Percentiles rank a stretch among this genome's conserved stretches.
These are phyloP conservation scores for Alligator sinensis DNA, from an alignment of 2,113 vertebrate species.

Conservation along the genomic window DNA sequence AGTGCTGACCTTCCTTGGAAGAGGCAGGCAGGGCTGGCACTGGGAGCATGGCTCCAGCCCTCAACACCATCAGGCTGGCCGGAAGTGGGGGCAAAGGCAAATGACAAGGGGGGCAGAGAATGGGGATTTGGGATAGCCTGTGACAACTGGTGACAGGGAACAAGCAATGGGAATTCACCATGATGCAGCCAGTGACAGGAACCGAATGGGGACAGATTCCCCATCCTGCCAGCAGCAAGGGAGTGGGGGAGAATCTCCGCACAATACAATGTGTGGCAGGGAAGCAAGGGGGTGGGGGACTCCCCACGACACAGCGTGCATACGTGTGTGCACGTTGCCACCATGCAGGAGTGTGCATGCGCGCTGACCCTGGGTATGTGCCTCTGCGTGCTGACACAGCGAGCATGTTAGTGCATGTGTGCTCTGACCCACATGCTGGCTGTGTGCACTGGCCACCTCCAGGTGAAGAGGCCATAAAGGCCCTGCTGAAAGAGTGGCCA, in stretches of 20 bases:
- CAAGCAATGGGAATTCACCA: not conserved
- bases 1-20: slow-evolving; percentile 67
- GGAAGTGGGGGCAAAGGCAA: not conserved
- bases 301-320: not conserved
- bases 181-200: not conserved
- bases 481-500: not conserved
- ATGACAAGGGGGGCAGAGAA: not conserved
- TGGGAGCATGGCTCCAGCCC: slow-evolving; percentile 44
- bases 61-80: not conserved
- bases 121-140: not conserved
- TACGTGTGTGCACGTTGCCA: not conserved
- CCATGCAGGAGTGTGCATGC: not conserved
- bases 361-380: accelerated
- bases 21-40: slow-evolving; percentile 42
- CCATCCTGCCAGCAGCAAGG: not conserved
- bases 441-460: accelerated
- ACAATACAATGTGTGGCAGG: accelerated
- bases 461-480: not conserved
- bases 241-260: accelerated
- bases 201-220: not conserved
- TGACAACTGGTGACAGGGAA: accelerated
- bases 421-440: accelerated
- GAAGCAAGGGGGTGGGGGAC: accelerated
- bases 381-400: accelerated
- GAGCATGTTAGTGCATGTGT: not conserved